These are phyloP conservation scores for Glomeris maerens DNA, from an alignment of 1,140 invertebrate genomes.

Conservation along the genomic window DNA sequence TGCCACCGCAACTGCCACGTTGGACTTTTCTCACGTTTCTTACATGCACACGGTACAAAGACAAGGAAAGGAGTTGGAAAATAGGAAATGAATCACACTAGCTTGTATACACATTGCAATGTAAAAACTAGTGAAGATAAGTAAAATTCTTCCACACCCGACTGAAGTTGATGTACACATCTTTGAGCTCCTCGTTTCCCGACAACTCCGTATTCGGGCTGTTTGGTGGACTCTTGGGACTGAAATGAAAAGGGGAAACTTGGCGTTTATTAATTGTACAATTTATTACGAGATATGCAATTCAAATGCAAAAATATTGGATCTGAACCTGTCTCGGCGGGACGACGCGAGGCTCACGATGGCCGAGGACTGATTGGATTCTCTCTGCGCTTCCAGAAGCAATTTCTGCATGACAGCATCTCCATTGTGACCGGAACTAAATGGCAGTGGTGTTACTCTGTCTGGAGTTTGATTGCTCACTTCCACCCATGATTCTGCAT, in stretches of 20 bases:
- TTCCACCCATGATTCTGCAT: conserved; percentile 77
- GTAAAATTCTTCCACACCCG: too few relatives aligned
- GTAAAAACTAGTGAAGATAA: too few relatives aligned
- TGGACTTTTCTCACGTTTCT: too few relatives aligned
- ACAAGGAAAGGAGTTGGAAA: too few relatives aligned
- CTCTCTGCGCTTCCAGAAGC: conserved; percentile 66
- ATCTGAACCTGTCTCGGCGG: conserved; percentile 43
- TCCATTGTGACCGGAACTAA: conserved; percentile 34
- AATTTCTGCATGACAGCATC: conserved; percentile 73
- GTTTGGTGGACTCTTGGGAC: conserved; percentile 79
- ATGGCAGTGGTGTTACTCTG: conserved; percentile 38
- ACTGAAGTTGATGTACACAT: conserved; percentile 68
- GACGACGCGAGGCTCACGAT: conserved; percentile 62
- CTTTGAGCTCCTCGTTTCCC: conserved; percentile 51
- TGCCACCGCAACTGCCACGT: too few relatives aligned
- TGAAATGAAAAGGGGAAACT: conserved; percentile 35
- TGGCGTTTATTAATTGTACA: too few relatives aligned
- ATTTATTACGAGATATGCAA: too few relatives aligned
- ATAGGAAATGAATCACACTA: too few relatives aligned
- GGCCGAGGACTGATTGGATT: conserved; percentile 69
- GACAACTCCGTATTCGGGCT: conserved; percentile 66
- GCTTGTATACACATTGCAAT: too few relatives aligned
- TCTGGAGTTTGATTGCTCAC: conserved; percentile 41
- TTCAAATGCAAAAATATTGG: too few relatives aligned
- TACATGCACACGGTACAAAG: conserved; percentile 40